Evolutionary conservation across 2,888 invertebrate species (phyloP).

Genomic region (Phasia obesa): DNA sequence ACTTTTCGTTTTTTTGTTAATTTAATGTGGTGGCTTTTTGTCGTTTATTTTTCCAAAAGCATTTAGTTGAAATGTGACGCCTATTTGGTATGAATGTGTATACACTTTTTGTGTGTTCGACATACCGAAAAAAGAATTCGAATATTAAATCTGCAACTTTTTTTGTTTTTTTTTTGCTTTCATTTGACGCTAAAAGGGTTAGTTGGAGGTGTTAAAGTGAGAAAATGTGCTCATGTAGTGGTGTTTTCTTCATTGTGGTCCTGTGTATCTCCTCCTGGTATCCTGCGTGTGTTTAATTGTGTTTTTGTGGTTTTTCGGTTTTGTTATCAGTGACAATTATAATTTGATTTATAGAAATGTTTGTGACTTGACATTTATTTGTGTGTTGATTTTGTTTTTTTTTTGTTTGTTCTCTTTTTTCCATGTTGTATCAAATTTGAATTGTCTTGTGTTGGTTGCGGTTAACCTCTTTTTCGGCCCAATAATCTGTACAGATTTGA

Average conservation of each 20-base stretch:
- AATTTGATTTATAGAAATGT: constrained; percentile 70
- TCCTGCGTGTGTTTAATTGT: constrained; percentile 46
- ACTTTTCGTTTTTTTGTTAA: constrained; percentile 56
- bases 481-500: constrained; percentile 68
- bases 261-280: constrained; percentile 15
- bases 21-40: constrained; percentile 51
- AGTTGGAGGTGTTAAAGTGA: constrained; percentile 33
- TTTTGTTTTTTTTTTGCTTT: no score
- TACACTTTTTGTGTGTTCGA: constrained; percentile 27
- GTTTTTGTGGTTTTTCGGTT: constrained; percentile 59
- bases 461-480: constrained; percentile 56
- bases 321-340: constrained; percentile 69
- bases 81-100: constrained; percentile 40
- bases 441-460: constrained; percentile 58
- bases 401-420: no score
- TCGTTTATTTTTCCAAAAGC: constrained; percentile 7
- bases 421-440: constrained; percentile 11
- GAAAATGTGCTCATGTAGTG: constrained; percentile 1
- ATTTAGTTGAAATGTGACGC: constrained; percentile 54
- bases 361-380: constrained; percentile 68
- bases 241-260: not conserved
- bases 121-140: not conserved
- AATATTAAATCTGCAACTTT: not conserved
- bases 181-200: constrained; percentile 28
- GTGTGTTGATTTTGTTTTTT: constrained; percentile 51